A percentile compares a stretch with the other conserved stretches of the same genome.
Conservation (phyloP, 2,113 vertebrate genomes). For the Ctenodactylus gundi region DNA sequence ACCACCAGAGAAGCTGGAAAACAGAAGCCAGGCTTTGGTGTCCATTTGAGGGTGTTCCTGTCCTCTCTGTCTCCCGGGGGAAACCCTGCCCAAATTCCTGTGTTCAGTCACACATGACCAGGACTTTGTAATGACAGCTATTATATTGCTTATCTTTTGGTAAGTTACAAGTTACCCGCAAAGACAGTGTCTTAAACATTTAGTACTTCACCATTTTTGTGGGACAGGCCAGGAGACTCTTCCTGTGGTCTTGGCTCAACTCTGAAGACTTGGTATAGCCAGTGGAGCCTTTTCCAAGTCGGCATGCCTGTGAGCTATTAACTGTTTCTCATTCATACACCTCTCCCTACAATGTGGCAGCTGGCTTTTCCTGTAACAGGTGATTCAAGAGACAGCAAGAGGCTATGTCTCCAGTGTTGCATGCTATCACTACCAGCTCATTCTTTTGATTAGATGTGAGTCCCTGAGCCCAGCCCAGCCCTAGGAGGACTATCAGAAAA, state of each 20-base stretch:
- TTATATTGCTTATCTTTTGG: not conserved
- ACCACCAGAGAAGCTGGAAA: not conserved
- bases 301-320: accelerated
- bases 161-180: not conserved
- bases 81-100: not conserved
- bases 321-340: not conserved
- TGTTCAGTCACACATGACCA: too few species aligned
- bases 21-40: not conserved
- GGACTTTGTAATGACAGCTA: not conserved
- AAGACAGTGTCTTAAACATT: not conserved
- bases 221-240: not conserved
- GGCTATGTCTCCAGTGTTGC: not conserved
- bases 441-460: not conserved
- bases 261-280: not conserved
- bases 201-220: not conserved
- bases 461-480: not conserved
- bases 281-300: not conserved
- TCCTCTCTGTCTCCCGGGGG: not conserved
- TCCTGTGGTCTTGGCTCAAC: not conserved
- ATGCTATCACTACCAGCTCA: not conserved
- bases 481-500: too few species aligned
- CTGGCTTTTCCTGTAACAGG: not conserved
- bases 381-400: not conserved
- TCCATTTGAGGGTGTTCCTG: not conserved
- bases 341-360: not conserved